Base-by-base conservation (phyloP, 2,797 vertebrate species). In the Rhabdomys pumilio region DNA sequence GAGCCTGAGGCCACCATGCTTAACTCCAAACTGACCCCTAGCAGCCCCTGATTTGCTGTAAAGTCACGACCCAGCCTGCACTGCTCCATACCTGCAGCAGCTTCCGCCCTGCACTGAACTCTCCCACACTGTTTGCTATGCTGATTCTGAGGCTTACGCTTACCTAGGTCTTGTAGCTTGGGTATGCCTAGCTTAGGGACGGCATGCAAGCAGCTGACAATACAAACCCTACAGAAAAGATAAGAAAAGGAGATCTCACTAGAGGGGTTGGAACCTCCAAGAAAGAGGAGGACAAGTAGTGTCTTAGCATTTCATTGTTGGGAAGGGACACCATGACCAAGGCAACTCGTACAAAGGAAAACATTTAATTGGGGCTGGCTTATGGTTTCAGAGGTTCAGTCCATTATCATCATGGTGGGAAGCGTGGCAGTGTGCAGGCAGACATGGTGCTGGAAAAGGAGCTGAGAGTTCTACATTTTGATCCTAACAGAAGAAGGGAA, bases 91-190 rank as follows among this genome's bases (percentile, higher is more conserved):
- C 53, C 26, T 1, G 7, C 12, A 1, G 15, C 9, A 3, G 24
- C 76, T 77, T 6, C 1, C n/a, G 2, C 34, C 92, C 80, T 0
- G 10, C 0, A 10, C 59, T 73, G 0, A 0, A 67, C 24, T 59
- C 53, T 53, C 69, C 85, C 13, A 53, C n/a, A 61, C 80, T 19
- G 2, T 47, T 86, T 15, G 24, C 75, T 76, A 17, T 47, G 34
- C 92, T 75, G 13, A 13, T 63, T 55, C 93, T 87, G 81, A 22
- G 26, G 44, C 72, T n/a, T 22, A 13, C 2, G 34, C 83, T 90
- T 11, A 20, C 65, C 44, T 89, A 94, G 59, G 57, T 11, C 19
- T 73, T 2, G 1, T 63, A 24, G 47, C 38, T 50, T 7, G 3
- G 72, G 55, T 26, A 47, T 10, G n/a, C 63, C 12, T 13, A 76